Evolutionary conservation across 2,113 vertebrate genomes (phyloP), one percentile per base, ranked within the genome.

Genomic region (Lepidothrix coronata): DNA sequence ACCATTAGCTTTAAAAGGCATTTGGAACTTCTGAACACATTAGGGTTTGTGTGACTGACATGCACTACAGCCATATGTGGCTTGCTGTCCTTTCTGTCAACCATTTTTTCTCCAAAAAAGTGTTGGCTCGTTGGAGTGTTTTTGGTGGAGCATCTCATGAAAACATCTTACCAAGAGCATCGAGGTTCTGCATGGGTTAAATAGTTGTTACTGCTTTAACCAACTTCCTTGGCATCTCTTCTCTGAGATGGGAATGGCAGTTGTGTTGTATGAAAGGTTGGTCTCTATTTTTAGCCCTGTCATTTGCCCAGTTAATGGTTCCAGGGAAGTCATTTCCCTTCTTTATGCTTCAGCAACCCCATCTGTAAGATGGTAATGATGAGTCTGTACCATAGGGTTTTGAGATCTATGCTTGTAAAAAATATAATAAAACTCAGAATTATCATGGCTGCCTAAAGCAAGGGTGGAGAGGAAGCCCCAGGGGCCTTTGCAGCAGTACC

Each of bases 1-100:
- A 93, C 95, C 96, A 97, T 97, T 97, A 97, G 95, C 95, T 97
- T 93, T 94, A 90, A 96, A 96, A 97, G 91, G 96, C 96, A 97
- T 93, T 96, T 97, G 97, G 96, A 97, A 86, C 89, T 97, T 95
- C 82, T 59, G 67, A 86, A 62, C 3, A 1, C 76, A 71, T 95
- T 96, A 95, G 80, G 80, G 24, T 55, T 48, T 89, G 52, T 84
- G 88, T 92, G 94, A 95, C 76, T 89, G 97, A 93, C 49, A 28
- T 9, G 17, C 66, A 12, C 72, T 46, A 33, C 51, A 71, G 89
- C 97, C 94, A 79, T 92, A 93, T 95, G 94, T 39, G 92, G 74
- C 93, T 96, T 12, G 0, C 88, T 89, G 73, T 84, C 89, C 91
- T 97, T 82, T 18, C 95, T 70, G 55, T 76, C 85, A 88, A 55